Evolutionary conservation across 2,113 vertebrate genomes (phyloP).

Genomic region (Plecotus auritus): DNA sequence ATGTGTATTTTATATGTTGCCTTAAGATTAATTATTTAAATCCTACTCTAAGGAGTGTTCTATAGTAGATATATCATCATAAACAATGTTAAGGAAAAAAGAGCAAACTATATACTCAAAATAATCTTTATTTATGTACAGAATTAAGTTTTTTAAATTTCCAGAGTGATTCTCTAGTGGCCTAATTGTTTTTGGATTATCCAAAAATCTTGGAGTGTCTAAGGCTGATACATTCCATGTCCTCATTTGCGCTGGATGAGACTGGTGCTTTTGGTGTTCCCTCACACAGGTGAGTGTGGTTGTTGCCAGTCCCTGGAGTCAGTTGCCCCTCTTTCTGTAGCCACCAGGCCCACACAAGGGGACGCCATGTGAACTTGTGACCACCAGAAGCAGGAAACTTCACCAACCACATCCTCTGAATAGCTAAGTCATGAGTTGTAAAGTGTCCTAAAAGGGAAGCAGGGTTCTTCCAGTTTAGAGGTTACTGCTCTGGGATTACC

Average conservation of each 20-base stretch:
- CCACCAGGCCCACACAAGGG: neutral
- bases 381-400: slow-evolving; percentile 33
- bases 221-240: neutral
- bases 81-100: neutral
- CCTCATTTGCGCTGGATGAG: neutral
- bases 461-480: neutral
- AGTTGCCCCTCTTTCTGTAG: neutral
- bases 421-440: slow-evolving; percentile 34
- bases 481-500: neutral
- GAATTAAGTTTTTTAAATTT: neutral
- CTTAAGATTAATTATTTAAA: slow-evolving; percentile 15
- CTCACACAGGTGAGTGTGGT: neutral
- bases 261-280: neutral
- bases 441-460: slow-evolving; percentile 24
- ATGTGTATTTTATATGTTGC: neutral
- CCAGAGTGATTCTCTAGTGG: neutral
- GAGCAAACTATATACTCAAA: neutral
- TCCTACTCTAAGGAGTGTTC: neutral
- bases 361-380: slow-evolving; percentile 15
- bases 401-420: slow-evolving; percentile 47
- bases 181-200: neutral
- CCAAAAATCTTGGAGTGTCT: neutral
- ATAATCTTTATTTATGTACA: neutral
- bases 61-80: neutral
- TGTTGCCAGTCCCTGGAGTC: neutral